Conservation (phyloP, 2,797 vertebrate genomes). For the Artibeus jamaicensis region DNA sequence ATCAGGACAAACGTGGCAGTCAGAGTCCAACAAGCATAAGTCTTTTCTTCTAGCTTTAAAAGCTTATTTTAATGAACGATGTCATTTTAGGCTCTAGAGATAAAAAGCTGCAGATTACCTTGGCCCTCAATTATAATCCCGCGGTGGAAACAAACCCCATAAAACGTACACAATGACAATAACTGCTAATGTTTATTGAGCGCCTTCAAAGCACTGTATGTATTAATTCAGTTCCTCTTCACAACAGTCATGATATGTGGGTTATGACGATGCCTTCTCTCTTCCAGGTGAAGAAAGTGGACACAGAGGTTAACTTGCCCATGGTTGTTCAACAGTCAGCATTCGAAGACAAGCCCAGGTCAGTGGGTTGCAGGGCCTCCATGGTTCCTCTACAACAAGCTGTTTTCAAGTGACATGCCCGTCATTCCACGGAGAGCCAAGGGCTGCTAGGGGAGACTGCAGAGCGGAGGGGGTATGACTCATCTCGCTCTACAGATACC, state of each 20-base stretch:
- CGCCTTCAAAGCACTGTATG: not conserved
- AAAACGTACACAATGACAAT: not conserved
- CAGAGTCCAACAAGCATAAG: not conserved
- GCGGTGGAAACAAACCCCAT: not conserved
- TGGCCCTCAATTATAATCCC: not conserved
- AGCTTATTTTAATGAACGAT: not conserved
- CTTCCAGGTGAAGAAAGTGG: not conserved
- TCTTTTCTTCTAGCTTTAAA: not conserved
- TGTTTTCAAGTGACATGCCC: not conserved
- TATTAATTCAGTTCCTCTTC: not conserved
- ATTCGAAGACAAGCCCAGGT: not conserved
- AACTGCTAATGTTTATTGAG: not conserved
- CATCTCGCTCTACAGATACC: not conserved
- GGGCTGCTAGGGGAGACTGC: not conserved
- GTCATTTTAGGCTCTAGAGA: not conserved
- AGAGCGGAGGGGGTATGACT: not conserved
- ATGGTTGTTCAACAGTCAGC: not conserved
- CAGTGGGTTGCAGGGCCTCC: not conserved
- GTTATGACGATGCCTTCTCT: not conserved
- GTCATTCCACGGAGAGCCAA: not conserved
- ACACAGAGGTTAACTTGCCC: not conserved
- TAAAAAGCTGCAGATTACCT: not conserved
- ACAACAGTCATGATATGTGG: not conserved
- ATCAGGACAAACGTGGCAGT: not conserved
- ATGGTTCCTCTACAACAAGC: not conserved